phyloP scores from a whole-genome alignment of 2,113 vertebrate genomes.

The Misgurnus mizolepis region DNA sequence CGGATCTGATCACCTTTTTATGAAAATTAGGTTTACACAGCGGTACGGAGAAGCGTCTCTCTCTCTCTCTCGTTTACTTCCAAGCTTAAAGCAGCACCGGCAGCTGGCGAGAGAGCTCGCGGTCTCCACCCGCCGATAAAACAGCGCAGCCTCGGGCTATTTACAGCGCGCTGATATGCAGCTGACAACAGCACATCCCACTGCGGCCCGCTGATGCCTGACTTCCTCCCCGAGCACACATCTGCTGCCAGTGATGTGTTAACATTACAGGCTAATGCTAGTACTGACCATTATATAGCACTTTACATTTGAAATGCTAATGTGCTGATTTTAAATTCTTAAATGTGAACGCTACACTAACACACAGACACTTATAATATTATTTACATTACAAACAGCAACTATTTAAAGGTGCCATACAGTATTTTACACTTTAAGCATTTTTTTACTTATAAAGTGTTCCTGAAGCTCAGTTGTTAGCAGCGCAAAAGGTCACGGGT shows the following conservation, averaged over 20 bases:
- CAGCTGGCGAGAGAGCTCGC: conserved; percentile 59
- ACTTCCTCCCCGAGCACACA: conserved; percentile 54
- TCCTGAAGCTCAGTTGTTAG: too few relatives aligned
- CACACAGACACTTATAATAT: background rate
- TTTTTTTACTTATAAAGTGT: background rate
- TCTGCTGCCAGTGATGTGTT: conserved; percentile 62
- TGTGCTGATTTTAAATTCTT: conserved; percentile 25
- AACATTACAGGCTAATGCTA: conserved; percentile 57
- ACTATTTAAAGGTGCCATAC: background rate
- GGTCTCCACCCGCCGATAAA: conserved; percentile 75
- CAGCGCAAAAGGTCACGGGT: too few relatives aligned
- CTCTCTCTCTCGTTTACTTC: conserved; percentile 53
- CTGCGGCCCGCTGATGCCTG: conserved; percentile 59
- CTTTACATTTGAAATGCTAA: conserved; percentile 44
- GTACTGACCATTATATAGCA: conserved; percentile 36
- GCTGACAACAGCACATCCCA: conserved; percentile 72
- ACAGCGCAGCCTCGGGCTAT: conserved; percentile 66
- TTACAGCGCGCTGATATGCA: conserved; percentile 68
- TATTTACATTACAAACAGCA: conserved; percentile 2
- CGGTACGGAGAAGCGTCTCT: conserved; percentile 23
- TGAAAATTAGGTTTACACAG: conserved; percentile 58
- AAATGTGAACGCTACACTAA: conserved; percentile 40
- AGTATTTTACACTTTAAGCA: background rate
- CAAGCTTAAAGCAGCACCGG: conserved; percentile 54
- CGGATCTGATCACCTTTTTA: conserved; percentile 62